Base-by-base conservation (phyloP, 2,888 invertebrate species). In the Patella caerulea region DNA sequence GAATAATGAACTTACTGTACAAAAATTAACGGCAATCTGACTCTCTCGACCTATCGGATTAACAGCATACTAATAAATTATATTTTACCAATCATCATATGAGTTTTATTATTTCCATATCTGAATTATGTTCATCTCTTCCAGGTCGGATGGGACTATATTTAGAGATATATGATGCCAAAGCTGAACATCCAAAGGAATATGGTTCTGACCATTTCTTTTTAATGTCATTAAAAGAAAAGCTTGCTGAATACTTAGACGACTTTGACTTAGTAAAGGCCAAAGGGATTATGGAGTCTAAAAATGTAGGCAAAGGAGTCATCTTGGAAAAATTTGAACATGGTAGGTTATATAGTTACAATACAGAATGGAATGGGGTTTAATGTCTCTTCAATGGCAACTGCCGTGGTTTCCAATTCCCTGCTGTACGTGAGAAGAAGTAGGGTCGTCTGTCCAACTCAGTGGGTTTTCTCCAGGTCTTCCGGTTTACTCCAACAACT, bases 141-240 rank as follows among this genome's bases (percentile, higher is more conserved):
- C 11, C 80, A 89, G 89, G 86, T 55, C 86, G 87, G 55, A 79
- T 87, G 3, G 89, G 89, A 1, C 80, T 89, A 19, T 88, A 88
- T 72, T 74, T 89, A 17, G 84, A 85, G 12, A 84, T 87, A 45
- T 86, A 86, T 29, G 87, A 87, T 24, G 89, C 88, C 11, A 77
- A 78, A 17, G 81, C 87, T 0, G 73, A 80, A 45, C 83, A 87
- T 54, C 81, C 82, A 0, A 82, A 84, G 3, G 82, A 80, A 24
- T 83, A 83, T 54, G 88, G 89, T 7, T 86, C 87, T 5, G 86
- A 88, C 14, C 88, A 88, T 72, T 87, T 84, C 82, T 86, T 86
- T 79, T 80, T 86, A 69, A 86, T 87, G 83, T 78, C 83, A 34
- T 82, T 88, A 15, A 86, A 81, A 73, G 88, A 88, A 29, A 81